Evolutionary conservation across 2,888 invertebrate species (phyloP).

Genomic region (Luperina nickerlii): DNA sequence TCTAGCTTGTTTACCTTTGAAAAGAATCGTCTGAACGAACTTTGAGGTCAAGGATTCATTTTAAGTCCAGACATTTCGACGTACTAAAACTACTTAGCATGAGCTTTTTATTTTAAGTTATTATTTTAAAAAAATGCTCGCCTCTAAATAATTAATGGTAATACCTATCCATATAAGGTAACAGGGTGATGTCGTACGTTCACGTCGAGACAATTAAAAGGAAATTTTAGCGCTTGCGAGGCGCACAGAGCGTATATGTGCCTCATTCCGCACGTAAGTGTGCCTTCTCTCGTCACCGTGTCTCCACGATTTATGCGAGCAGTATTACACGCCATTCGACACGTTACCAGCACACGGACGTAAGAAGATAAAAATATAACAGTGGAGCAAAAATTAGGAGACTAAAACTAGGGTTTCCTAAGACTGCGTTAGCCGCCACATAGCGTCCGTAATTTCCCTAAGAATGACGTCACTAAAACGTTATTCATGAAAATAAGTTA

Average conservation of each 20-base stretch:
- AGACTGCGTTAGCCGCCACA: background rate
- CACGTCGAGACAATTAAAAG: slow-evolving; percentile 82
- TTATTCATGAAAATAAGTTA: background rate
- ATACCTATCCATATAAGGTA: slow-evolving; percentile 59
- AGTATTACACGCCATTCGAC: slow-evolving; percentile 90
- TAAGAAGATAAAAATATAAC: slow-evolving; percentile 64
- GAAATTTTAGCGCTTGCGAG: slow-evolving; percentile 79
- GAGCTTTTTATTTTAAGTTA: background rate
- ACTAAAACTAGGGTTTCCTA: background rate
- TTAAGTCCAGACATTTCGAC: background rate
- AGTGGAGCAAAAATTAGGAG: background rate
- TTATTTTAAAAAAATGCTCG: background rate
- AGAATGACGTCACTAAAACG: background rate
- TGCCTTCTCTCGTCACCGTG: slow-evolving; percentile 85
- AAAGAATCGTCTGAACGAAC: slow-evolving; percentile 13
- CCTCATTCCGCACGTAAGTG: slow-evolving; percentile 86
- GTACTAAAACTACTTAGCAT: background rate
- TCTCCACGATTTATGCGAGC: slow-evolving; percentile 87
- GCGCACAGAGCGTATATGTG: slow-evolving; percentile 78
- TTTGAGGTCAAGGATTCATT: background rate
- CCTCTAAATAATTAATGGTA: slow-evolving; percentile 47
- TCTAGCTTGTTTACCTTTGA: slow-evolving; percentile 4
- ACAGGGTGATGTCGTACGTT: slow-evolving; percentile 74
- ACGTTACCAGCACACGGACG: slow-evolving; percentile 78
- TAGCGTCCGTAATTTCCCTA: no score